Evolutionary conservation across 2,797 vertebrate genomes (phyloP).

Genomic region (Rhinophrynus dorsalis): DNA sequence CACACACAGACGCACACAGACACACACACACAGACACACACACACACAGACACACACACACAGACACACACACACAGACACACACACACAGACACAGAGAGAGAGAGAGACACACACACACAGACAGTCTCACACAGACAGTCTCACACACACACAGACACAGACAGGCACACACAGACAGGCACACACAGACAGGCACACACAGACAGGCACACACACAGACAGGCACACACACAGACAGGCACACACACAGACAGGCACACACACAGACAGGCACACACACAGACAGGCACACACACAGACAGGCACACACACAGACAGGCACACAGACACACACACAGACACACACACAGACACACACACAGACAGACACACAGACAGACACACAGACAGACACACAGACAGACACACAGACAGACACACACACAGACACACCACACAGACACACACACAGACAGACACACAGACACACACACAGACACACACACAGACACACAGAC

Average conservation of each 20-base stretch:
- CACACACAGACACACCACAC: neutral
- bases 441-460: neutral
- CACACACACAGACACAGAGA: neutral
- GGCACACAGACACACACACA: neutral
- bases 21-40: neutral
- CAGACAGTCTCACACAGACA: neutral
- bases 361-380: neutral
- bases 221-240: neutral
- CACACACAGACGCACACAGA: neutral
- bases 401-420: neutral
- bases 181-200: neutral
- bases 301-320: neutral
- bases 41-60: neutral
- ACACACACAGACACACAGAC: neutral
- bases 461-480: neutral
- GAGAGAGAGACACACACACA: neutral
- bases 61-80: neutral
- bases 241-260: neutral
- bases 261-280: neutral
- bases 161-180: neutral
- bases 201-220: neutral
- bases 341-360: neutral
- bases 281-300: neutral
- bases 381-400: neutral
- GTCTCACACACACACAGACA: too few species aligned